A percentile compares a stretch with the other conserved stretches of the same genome.
These are phyloP conservation scores for Iphiclides podalirius DNA, from an alignment of 2,888 invertebrate species.

Conservation along the genomic window DNA sequence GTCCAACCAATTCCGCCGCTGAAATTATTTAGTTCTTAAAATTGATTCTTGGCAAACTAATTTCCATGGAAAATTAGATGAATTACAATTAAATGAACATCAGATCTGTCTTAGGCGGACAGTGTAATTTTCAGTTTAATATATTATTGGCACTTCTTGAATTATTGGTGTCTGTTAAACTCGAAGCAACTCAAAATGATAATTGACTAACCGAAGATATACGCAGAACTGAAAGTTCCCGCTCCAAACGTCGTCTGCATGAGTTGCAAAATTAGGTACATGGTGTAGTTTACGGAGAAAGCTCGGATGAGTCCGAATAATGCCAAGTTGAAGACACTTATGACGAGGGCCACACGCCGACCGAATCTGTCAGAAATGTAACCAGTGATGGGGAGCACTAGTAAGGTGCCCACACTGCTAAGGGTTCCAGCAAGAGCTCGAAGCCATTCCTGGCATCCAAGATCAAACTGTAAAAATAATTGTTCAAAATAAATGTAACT, in stretches of 20 bases:
- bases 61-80: too few species aligned
- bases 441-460: constrained; percentile 85
- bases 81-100: too few species aligned
- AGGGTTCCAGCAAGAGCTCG: constrained; percentile 85
- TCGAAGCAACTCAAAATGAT: background rate
- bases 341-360: constrained; percentile 68
- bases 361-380: constrained; percentile 84
- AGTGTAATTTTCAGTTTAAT: too few species aligned
- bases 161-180: too few species aligned
- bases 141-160: too few species aligned
- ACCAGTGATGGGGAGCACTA: constrained; percentile 84
- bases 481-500: background rate
- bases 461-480: constrained; percentile 77
- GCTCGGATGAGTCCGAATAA: constrained; percentile 63
- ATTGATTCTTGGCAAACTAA: too few species aligned
- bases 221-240: constrained; percentile 64
- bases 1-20: constrained; percentile 86
- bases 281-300: constrained; percentile 70
- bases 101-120: too few species aligned
- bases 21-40: constrained; percentile 11
- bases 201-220: constrained; percentile 38
- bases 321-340: constrained; percentile 54
- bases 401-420: constrained; percentile 84
- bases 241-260: constrained; percentile 60
- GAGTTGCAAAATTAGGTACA: constrained; percentile 64